Conservation (phyloP, 1,140 invertebrate genomes). For the Orchestia grillus region DNA sequence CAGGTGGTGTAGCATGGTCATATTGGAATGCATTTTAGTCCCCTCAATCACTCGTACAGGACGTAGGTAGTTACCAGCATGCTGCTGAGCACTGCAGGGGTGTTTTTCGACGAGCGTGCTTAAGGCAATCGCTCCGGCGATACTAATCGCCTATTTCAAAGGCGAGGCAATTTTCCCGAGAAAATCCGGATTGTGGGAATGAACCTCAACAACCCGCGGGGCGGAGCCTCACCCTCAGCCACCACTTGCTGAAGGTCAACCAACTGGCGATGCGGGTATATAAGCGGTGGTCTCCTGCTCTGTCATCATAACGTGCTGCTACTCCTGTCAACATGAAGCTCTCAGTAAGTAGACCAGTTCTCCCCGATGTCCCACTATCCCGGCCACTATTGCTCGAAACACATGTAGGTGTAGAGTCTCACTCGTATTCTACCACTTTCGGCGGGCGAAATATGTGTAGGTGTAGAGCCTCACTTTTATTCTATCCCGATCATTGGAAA, state of each 20-base stretch:
- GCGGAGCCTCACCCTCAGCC: neutral
- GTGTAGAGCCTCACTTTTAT: too few species aligned
- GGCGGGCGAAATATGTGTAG: too few species aligned
- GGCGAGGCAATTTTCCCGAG: neutral
- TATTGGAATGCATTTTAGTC: neutral
- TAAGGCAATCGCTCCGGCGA: neutral
- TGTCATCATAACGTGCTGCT: neutral
- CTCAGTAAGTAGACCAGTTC: neutral
- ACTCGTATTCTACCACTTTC: neutral
- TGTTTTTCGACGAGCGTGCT: neutral
- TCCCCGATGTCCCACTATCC: neutral
- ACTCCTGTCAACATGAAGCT: constrained; percentile 10
- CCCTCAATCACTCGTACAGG: neutral
- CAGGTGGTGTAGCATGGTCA: too few species aligned
- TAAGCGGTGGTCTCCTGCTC: neutral
- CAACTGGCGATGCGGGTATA: neutral
- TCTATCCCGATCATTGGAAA: neutral
- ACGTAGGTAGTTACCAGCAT: neutral
- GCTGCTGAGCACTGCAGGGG: neutral
- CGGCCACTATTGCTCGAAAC: neutral
- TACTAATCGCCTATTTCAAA: neutral
- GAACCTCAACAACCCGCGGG: neutral
- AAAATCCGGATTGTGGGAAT: constrained; percentile 18
- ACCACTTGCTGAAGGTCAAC: neutral
- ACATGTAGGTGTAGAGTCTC: neutral